These are phyloP conservation scores for Tachuris rubrigastra DNA, from an alignment of 2,113 vertebrate species.

Conservation along the genomic window DNA sequence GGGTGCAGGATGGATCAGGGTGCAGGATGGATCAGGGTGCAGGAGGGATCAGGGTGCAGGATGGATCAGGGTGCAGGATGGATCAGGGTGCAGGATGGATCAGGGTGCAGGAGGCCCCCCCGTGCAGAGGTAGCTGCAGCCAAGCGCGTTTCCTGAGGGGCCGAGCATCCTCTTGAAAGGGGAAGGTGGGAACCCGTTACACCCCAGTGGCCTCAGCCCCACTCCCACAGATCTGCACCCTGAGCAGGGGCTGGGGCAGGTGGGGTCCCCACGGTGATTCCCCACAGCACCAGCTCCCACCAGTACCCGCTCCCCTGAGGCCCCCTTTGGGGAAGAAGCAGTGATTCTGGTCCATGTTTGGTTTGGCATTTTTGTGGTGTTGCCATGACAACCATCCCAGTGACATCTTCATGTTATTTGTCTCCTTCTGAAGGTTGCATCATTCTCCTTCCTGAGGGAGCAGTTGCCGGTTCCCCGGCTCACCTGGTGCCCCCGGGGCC, in stretches of 20 bases:
- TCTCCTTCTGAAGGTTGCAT: not conserved
- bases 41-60: not conserved
- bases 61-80: not conserved
- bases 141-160: not conserved
- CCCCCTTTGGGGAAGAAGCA: not conserved
- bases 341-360: not conserved
- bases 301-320: not conserved
- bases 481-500: not conserved
- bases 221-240: not conserved
- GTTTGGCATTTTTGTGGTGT: not conserved
- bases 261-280: not conserved
- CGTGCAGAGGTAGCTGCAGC: not conserved
- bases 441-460: not conserved
- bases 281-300: not conserved
- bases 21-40: not conserved
- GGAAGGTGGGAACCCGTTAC: not conserved
- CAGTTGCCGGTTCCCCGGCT: not conserved
- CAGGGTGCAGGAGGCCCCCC: not conserved
- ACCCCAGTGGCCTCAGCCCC: not conserved
- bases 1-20: not conserved
- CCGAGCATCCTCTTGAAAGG: not conserved
- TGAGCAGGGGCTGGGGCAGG: fast-evolving
- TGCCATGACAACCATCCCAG: slow-evolving; percentile 28
- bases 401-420: not conserved
- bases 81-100: too few relatives aligned